Base-by-base conservation (phyloP, 2,113 vertebrate species). In the Toxotes jaculatrix region DNA sequence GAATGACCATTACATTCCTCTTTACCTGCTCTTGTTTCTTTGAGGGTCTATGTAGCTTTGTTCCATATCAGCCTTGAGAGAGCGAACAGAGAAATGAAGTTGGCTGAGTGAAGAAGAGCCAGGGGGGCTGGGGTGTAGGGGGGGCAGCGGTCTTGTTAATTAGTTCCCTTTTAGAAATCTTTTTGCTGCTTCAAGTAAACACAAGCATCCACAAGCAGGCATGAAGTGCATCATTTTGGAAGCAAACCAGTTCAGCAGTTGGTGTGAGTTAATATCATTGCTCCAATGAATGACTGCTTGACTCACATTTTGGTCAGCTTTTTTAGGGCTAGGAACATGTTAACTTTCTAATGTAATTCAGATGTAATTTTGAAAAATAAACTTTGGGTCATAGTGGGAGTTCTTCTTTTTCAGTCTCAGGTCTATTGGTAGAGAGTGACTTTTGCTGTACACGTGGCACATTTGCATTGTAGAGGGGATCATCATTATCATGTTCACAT, bases 11-110 rank as follows among this genome's bases (percentile, higher is more conserved):
- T 67, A 59, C 13, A 21, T 60, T 70, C 34, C n/a, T 53, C n/a
- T 51, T 72, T 47, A 43, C 31, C 40, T 47, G 66, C 21, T 51
- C 60, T 62, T 4, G 17, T 57, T 49, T 59, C 61, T 66, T 75
- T 82, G 65, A 84, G 45, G 64, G 14, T 42, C n/a, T 11, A 8
- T 79, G 43, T 32, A 67, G 42, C 67, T 83, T 31, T 79, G 79
- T 40, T 75, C 9, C 42, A 12, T 49, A 68, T 77, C 57, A 77
- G 62, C 63, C 56, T 63, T 36, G 14, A 67, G 55, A 55, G 19
- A 71, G n/a, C 9, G 27, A 60, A 11, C 1, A 5, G 36, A 45
- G 49, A 71, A 62, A 61, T n/a, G 59, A 19, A 84, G 55, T 57
- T 11, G 17, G 40, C 16, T 34, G 38, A 73, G 34, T 21, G 42